Evolutionary conservation across 2,888 invertebrate species (phyloP), one percentile per base, ranked within the genome.

Genomic region (Myathropa florea): DNA sequence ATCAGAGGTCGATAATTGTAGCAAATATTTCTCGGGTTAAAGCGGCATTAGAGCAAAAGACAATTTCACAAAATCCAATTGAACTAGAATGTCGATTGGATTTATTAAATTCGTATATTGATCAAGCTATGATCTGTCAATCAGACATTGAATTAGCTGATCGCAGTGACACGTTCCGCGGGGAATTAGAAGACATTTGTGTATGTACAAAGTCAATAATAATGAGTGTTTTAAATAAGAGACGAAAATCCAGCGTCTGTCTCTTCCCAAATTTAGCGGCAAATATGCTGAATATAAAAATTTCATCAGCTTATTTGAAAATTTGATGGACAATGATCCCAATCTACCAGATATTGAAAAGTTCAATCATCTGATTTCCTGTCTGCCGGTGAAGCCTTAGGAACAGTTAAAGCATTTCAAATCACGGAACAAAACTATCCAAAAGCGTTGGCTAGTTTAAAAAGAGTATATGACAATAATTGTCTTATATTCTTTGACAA

Each of bases 401-500:
- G 81, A 23, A 87, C 82, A 24, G 84, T 87, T 1, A 82, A 80
- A 10, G 82, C 83, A 0, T 88, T 67, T 14, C 82, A 87, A 36
- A 65, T 87, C 14, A 57, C 76, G 0, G 83, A 83, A n/a, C 36
- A 67, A 60, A 88, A 87, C 68, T 84, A 77, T 61, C 59, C 80
- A n/a, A 84, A 88, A 64, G 83, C 83, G 3, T 57, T 64, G 3
- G n/a, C 24, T 14, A 71, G 67, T 14, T 46, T 82, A 12, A 73
- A 79, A 65, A 77, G 53, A 63, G 81, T 81, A 21, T 86, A 86
- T 30, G 81, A 86, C 21, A 88, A 83, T 64, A 72, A 60, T 0
- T 86, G 86, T 67, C 28, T 82, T 0, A 87, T 88, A 75, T 84
- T 88, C 72, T 83, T 82, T 23, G 71, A 88, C 23, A 86, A 68